Evolutionary conservation across 2,113 vertebrate species (phyloP).

Genomic region (Caretta caretta): DNA sequence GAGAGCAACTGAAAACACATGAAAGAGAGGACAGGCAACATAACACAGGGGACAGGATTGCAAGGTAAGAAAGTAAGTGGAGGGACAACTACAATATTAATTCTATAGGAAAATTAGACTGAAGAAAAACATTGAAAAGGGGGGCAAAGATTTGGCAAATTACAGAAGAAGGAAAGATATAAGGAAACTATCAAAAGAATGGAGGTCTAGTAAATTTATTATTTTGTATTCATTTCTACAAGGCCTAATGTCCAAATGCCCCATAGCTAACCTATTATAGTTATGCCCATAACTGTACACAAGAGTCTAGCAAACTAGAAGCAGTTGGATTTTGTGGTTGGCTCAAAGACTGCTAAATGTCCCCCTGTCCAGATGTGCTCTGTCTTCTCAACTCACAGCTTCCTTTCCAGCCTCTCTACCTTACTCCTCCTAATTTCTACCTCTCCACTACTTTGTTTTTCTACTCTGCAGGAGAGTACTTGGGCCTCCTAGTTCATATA

Average conservation of each 20-base stretch:
- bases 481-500: not conserved
- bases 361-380: not conserved
- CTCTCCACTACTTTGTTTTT: not conserved
- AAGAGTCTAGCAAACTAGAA: not conserved
- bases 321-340: not conserved
- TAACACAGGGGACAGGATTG: too few species aligned
- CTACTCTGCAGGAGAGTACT: not conserved
- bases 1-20: too few species aligned
- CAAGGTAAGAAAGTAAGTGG: too few species aligned
- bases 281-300: not conserved
- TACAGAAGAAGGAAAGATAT: not conserved
- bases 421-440: not conserved
- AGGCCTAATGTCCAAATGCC: not conserved
- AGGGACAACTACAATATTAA: too few species aligned
- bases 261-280: not conserved
- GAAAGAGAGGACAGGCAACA: too few species aligned
- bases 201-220: not conserved
- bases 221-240: not conserved
- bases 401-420: not conserved
- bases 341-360: not conserved
- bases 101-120: too few species aligned
- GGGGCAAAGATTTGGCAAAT: too few species aligned
- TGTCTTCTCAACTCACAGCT: not conserved
- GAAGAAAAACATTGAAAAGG: too few species aligned
- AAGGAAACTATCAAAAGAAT: not conserved